Evolutionary conservation across 2,888 invertebrate genomes (phyloP), one percentile per base, ranked within the genome.

Genomic region (Tryphoninae sp.): DNA sequence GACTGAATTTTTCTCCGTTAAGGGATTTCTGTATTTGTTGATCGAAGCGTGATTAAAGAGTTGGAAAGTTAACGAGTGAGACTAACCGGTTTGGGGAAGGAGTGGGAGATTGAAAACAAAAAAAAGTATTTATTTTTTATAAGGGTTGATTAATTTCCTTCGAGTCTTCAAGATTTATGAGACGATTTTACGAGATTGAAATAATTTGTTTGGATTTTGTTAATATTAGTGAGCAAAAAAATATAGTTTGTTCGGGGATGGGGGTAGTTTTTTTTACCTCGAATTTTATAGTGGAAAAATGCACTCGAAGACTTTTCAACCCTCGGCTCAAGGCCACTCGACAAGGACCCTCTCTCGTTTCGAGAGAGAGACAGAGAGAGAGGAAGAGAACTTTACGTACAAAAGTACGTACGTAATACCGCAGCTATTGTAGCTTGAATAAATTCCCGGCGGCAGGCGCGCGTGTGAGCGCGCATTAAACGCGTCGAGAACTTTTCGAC

Each of bases 401-500:
- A 13, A 45, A 13, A 45, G 45, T 26, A 16, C 55, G 59, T 53
- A 59, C 40, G 19, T 19, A 68, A 61, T 68, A 68, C 23, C 2
- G 61, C 9, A 33, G 49, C 71, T 51, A 79, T 68, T 76, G 82
- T 76, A 61, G 22, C 64, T 22, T 85, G 87, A 88, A 89, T 88
- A 88, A 87, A 88, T 87, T 86, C 84, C 69, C 79, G 13, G 11
- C 45, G 45, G 9, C 11, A 13, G 69, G 33, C 62, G 74, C 84
- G 86, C 85, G 87, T 88, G 89, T 87, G 88, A 84, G 86, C 86
- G 79, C 86, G 89, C 88, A 89, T 89, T 88, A 87, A 87, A 85
- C 84, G 74, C 72, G 82, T 78, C 59, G 45, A 61, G 71, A 61
- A 72, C 72, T 78, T 74, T 81, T 81, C 78, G 65, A 80, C 45